Percentiles rank a stretch among this genome's conserved stretches.
phyloP scores from a whole-genome alignment of 2,888 invertebrate genomes.

The Erpobdella octoculata region DNA sequence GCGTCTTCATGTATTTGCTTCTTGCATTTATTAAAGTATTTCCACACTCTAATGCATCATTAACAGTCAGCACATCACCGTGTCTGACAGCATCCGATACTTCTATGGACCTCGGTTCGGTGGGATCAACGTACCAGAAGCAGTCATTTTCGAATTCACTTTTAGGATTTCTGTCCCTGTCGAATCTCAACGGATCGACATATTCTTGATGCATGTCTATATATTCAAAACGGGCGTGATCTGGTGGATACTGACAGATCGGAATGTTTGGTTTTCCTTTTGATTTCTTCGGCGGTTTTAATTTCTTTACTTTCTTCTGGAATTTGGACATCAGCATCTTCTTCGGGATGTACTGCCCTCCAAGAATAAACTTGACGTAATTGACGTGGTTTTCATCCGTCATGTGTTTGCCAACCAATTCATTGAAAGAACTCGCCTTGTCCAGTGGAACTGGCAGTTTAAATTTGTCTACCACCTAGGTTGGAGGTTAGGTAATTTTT shows the following conservation, averaged over 20 bases:
- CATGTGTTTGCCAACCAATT: slow-evolving; percentile 36
- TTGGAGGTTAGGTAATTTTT: background rate
- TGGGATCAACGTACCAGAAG: slow-evolving; percentile 51
- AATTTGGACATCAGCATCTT: slow-evolving; percentile 49
- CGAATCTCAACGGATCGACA: slow-evolving; percentile 49
- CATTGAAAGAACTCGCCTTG: slow-evolving; percentile 39
- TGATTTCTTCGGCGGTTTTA: slow-evolving; percentile 45
- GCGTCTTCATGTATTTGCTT: slow-evolving; percentile 52
- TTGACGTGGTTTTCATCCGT: slow-evolving; percentile 39
- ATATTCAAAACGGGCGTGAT: slow-evolving; percentile 35
- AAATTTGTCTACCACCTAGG: slow-evolving; percentile 14
- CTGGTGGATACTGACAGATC: slow-evolving; percentile 37
- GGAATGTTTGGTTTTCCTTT: slow-evolving; percentile 50
- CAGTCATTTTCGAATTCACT: slow-evolving; percentile 51
- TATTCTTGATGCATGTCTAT: slow-evolving; percentile 47
- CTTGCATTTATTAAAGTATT: slow-evolving; percentile 45
- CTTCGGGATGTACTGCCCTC: slow-evolving; percentile 52
- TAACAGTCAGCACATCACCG: slow-evolving; percentile 48
- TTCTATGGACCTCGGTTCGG: slow-evolving; percentile 47
- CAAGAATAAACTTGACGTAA: slow-evolving; percentile 48
- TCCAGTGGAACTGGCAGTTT: slow-evolving; percentile 11
- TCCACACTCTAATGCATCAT: slow-evolving; percentile 45
- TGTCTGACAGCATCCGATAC: slow-evolving; percentile 50
- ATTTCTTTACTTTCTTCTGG: slow-evolving; percentile 52
- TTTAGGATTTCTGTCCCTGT: slow-evolving; percentile 47